phyloP scores from a whole-genome alignment of 2,888 invertebrate genomes.

The Cabera pusaria region DNA sequence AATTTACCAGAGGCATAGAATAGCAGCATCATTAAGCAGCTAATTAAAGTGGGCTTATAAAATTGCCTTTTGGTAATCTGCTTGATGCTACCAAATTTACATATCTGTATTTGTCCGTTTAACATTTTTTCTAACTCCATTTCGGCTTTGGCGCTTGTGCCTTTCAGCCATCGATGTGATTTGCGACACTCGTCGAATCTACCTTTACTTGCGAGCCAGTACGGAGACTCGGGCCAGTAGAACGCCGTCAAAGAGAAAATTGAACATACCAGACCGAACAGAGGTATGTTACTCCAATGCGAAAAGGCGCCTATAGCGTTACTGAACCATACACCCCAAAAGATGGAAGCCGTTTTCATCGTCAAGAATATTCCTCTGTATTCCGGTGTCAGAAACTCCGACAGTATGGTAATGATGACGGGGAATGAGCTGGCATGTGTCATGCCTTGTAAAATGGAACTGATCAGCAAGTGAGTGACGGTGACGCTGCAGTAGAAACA shows the following conservation, averaged over 20 bases:
- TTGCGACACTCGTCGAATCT: conserved; percentile 35
- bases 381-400: conserved; percentile 34
- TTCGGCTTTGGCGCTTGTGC: conserved; percentile 24
- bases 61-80: conserved; percentile 23
- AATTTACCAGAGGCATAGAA: conserved; percentile 39
- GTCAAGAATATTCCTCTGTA: conserved; percentile 34
- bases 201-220: conserved; percentile 41
- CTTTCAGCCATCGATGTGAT: conserved; percentile 39
- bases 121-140: conserved; percentile 26
- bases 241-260: conserved; percentile 23
- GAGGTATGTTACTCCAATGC: conserved; percentile 34
- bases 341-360: conserved; percentile 33
- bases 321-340: conserved; percentile 38
- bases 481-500: conserved; percentile 4
- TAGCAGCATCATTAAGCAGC: conserved; percentile 22
- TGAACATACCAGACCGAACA: conserved; percentile 23
- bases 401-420: conserved; percentile 24
- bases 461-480: conserved; percentile 4
- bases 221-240: conserved; percentile 35
- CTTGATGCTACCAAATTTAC: background rate
- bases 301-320: conserved; percentile 39
- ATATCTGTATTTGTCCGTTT: background rate
- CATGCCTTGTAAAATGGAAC: conserved; percentile 6
- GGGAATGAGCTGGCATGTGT: conserved; percentile 19
- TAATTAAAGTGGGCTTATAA: conserved; percentile 31